Evolutionary conservation across 2,797 vertebrate genomes (phyloP).

Genomic region (Coilia nasus): DNA sequence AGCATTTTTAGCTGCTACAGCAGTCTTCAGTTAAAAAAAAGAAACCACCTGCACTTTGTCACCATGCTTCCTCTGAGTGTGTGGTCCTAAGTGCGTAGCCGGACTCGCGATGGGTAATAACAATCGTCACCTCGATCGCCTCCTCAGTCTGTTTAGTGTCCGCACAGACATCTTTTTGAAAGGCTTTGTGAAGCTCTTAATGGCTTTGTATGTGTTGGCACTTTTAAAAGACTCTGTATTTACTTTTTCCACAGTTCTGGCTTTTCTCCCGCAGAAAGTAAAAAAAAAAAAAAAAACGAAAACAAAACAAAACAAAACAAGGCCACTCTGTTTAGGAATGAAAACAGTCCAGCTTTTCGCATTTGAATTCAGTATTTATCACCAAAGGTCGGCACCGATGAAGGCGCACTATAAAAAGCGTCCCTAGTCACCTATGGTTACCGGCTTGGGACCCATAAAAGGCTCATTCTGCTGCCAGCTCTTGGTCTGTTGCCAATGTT

Average conservation of each 20-base stretch:
- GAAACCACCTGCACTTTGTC: slow-evolving; percentile 7
- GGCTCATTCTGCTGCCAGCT: background rate
- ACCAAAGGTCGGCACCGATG: background rate
- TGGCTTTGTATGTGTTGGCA: slow-evolving; percentile 12
- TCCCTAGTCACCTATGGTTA: slow-evolving; percentile 11
- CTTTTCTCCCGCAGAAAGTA: background rate
- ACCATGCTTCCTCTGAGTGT: background rate
- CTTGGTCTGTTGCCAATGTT: background rate
- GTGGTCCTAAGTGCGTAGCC: slow-evolving; percentile 38
- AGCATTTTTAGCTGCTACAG: background rate
- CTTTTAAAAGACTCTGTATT: slow-evolving; percentile 14
- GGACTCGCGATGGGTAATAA: slow-evolving; percentile 7
- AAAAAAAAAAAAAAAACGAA: background rate
- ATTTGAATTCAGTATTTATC: background rate
- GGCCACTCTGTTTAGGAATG: background rate
- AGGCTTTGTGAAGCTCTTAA: background rate
- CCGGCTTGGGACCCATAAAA: background rate
- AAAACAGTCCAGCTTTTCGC: background rate
- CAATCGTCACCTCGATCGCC: background rate
- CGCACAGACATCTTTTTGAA: background rate
- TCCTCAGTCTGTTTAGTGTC: slow-evolving; percentile 7
- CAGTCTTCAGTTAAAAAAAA: background rate
- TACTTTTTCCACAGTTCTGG: background rate
- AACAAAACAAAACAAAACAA: background rate
- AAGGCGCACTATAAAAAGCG: slow-evolving; percentile 16